phyloP scores from a whole-genome alignment of 2,888 invertebrate genomes.

The Dicyrtoma fusca region DNA sequence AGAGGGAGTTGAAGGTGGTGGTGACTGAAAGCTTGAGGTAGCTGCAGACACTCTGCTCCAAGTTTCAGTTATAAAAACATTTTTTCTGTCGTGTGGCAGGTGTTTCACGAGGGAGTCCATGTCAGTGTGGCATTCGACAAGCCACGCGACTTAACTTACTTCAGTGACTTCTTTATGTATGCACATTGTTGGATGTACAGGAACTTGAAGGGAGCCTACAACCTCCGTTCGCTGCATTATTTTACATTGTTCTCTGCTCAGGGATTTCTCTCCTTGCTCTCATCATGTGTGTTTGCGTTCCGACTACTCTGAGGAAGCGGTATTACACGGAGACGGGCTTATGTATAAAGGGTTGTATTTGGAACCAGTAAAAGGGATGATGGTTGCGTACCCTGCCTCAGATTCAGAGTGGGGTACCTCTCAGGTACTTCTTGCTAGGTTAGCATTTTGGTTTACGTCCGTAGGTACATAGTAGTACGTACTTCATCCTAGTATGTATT shows the following conservation, averaged over 20 bases:
- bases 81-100: conserved; percentile 46
- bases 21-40: conserved; percentile 18
- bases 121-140: conserved; percentile 53
- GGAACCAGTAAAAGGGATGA: no score
- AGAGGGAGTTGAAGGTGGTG: conserved; percentile 12
- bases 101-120: conserved; percentile 43
- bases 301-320: no score
- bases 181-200: not conserved
- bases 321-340: no score
- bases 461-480: no score
- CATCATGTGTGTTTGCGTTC: no score
- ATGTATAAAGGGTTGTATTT: no score
- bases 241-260: conserved; percentile 3
- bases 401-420: no score
- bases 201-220: not conserved
- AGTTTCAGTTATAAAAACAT: conserved; percentile 41
- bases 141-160: conserved; percentile 52
- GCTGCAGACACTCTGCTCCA: conserved; percentile 16
- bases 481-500: no score
- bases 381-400: no score
- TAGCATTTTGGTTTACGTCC: no score
- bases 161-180: not conserved
- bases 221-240: not conserved
- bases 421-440: no score
- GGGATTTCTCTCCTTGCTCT: no score